These are phyloP conservation scores for Villa cingulata DNA, from an alignment of 2,888 invertebrate genomes.

Conservation along the genomic window DNA sequence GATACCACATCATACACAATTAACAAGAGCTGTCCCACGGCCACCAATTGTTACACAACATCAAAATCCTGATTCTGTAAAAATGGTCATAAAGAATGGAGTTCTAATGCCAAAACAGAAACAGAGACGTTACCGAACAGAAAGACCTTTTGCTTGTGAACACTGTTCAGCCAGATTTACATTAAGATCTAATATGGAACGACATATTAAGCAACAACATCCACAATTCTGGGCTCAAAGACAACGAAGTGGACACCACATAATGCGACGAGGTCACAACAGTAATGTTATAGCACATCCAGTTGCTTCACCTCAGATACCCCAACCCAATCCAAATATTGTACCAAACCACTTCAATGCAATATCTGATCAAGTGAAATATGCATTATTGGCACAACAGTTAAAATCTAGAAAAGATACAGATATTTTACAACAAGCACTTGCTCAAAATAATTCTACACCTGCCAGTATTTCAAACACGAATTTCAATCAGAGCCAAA, in stretches of 20 bases:
- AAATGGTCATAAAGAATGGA: conserved; percentile 84
- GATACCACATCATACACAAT: conserved; percentile 7
- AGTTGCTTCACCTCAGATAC: conserved; percentile 16
- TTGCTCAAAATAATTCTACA: conserved; percentile 25
- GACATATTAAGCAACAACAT: conserved; percentile 89
- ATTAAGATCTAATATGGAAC: conserved; percentile 85
- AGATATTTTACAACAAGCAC: conserved; percentile 31
- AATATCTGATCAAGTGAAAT: conserved; percentile 56
- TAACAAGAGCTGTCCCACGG: conserved; percentile 18
- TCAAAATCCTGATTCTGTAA: conserved; percentile 43
- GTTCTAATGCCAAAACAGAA: conserved; percentile 85
- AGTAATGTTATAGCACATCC: conserved; percentile 10
- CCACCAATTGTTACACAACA: conserved; percentile 13
- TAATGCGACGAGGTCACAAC: conserved; percentile 30
- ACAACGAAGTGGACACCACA: conserved; percentile 45
- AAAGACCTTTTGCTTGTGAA: conserved; percentile 80
- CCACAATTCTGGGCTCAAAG: conserved; percentile 78
- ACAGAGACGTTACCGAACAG: conserved; percentile 77
- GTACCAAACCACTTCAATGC: conserved; percentile 29
- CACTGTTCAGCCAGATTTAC: conserved; percentile 85
- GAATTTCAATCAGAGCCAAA: conserved; percentile 19
- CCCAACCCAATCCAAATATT: conserved; percentile 7
- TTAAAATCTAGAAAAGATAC: conserved; percentile 45
- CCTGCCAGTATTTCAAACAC: conserved; percentile 12
- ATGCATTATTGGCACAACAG: conserved; percentile 65